These are phyloP conservation scores for Paratrypauchen microcephalus DNA, from an alignment of 2,797 vertebrate genomes.

Conservation along the genomic window DNA sequence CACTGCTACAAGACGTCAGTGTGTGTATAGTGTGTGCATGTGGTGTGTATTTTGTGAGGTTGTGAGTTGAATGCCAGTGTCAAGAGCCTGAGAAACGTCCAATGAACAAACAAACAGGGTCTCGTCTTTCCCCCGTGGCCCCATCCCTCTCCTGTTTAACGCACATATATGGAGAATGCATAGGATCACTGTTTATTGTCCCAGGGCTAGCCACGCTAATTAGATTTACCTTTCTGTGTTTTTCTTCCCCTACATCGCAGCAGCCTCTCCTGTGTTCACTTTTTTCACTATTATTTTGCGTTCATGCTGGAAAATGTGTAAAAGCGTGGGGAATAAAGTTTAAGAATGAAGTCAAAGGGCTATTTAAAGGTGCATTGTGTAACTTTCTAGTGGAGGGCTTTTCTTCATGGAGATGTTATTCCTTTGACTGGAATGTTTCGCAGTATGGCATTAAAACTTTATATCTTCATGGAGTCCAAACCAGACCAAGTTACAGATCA, in stretches of 20 bases:
- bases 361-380: background rate
- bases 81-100: slow-evolving; percentile 81
- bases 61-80: slow-evolving; percentile 67
- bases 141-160: slow-evolving; percentile 57
- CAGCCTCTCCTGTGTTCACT: slow-evolving; percentile 39
- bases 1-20: background rate
- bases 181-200: slow-evolving; percentile 78
- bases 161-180: slow-evolving; percentile 43
- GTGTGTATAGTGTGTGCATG: background rate
- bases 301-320: background rate
- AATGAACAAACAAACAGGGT: slow-evolving; percentile 82
- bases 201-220: slow-evolving; percentile 78
- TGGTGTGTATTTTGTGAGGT: slow-evolving; percentile 47
- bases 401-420: background rate
- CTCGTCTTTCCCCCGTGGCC: slow-evolving; percentile 78
- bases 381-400: background rate
- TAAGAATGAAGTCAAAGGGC: background rate
- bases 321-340: background rate
- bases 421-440: background rate
- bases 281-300: slow-evolving; percentile 11
- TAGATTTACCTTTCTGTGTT: slow-evolving; percentile 80
- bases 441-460: background rate
- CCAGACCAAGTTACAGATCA: too few relatives aligned
- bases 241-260: slow-evolving; percentile 71
- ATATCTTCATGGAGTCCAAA: too few relatives aligned